Percentiles rank a stretch among this genome's conserved stretches.
Conservation (phyloP, 2,797 vertebrate species). For the Leucoraja ocellata region DNA sequence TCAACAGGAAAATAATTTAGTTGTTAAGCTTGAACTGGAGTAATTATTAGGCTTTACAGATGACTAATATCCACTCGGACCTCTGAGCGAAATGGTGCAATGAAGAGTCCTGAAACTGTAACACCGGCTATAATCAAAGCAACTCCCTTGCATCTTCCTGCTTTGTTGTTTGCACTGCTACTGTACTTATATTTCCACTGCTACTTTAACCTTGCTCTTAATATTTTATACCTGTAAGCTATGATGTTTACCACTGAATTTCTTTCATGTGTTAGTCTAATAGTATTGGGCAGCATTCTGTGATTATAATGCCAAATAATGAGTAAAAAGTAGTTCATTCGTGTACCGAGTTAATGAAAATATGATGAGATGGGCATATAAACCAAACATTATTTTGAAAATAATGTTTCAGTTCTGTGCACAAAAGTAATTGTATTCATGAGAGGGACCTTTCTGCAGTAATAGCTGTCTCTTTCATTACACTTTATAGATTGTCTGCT, state of each 20-base stretch:
- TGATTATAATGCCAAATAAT: not conserved
- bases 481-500: not conserved
- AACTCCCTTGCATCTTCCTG: not conserved
- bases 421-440: conserved; percentile 20
- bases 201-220: not conserved
- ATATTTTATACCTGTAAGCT: not conserved
- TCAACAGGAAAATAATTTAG: not conserved
- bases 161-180: not conserved
- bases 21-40: not conserved
- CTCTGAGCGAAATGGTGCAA: too few species aligned
- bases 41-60: not conserved
- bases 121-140: not conserved
- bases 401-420: not conserved
- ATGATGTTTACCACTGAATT: conserved; percentile 19
- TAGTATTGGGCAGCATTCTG: conserved; percentile 3
- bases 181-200: not conserved
- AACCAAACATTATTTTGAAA: conserved; percentile 2
- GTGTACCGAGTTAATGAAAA: not conserved
- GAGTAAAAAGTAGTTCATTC: not conserved
- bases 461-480: conserved; percentile 28
- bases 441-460: conserved; percentile 1
- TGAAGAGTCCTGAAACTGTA: not conserved
- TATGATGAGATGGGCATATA: conserved; percentile 8
- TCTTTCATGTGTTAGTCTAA: not conserved
- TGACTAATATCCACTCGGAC: not conserved